A percentile compares a stretch with the other conserved stretches of the same genome.
These are phyloP conservation scores for Mormoops blainvillei DNA, from an alignment of 2,113 vertebrate genomes.

Conservation along the genomic window DNA sequence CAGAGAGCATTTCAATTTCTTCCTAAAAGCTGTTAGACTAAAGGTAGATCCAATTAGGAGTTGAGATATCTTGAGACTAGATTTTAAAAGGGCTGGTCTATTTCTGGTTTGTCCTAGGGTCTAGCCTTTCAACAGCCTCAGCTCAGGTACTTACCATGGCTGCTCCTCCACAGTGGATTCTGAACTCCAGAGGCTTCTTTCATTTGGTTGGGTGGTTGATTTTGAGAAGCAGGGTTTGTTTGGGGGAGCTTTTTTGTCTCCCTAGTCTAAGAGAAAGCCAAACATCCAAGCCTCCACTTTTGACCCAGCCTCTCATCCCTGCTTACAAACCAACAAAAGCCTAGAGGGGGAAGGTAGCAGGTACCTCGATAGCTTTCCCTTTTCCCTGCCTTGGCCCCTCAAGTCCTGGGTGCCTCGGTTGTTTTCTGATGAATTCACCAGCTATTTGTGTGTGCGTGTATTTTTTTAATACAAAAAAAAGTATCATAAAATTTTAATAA, in stretches of 20 bases:
- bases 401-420: background rate
- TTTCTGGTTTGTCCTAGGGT: background rate
- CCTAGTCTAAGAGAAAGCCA: background rate
- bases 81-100: background rate
- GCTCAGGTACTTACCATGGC: background rate
- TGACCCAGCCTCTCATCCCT: background rate
- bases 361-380: background rate
- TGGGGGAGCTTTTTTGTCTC: background rate
- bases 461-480: background rate
- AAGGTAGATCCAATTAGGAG: background rate
- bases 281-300: background rate
- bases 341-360: background rate
- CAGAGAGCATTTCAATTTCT: background rate
- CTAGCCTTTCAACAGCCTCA: background rate
- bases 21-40: background rate
- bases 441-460: background rate
- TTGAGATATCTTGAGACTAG: background rate
- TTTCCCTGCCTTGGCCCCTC: background rate
- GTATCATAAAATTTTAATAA: background rate
- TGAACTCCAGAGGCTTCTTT: background rate
- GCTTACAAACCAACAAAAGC: background rate
- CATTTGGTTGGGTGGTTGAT: background rate
- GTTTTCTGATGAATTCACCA: background rate
- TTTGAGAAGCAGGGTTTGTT: background rate
- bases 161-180: background rate